Evolutionary conservation across 2,113 vertebrate genomes (phyloP), one percentile per base, ranked within the genome.

Genomic region (Macrotus californicus): DNA sequence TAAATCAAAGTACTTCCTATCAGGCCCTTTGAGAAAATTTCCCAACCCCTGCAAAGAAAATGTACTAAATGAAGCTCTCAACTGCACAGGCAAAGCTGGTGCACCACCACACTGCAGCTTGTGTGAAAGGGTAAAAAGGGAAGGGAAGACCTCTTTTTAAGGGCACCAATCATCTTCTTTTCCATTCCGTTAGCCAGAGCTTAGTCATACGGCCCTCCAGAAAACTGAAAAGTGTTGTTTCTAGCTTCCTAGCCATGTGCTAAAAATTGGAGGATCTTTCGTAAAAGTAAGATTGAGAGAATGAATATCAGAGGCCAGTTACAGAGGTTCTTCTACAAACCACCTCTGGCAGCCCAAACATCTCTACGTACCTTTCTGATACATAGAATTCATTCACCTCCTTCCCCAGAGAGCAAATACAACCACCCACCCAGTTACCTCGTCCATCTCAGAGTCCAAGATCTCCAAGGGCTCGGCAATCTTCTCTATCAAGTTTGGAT

Each of bases 11-110:
- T 89, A 89, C 50, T 77, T 89, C 69, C 29, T 67, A 87, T 67
- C 3, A 79, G 43, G 8, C 24, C n/a, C 26, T 81, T 82, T 94
- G 92, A 89, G 72, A 76, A 92, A 89, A 89, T 43, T n/a, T 64
- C 13, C 56, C 52, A 81, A 39, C 1, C 6, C 67, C 43, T 82
- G 18, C 16, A 86, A 70, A 91, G 87, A 76, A 94, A 90, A 36
- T 85, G 46, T 94, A 75, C 67, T 83, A 92, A 92, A 90, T 29
- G 21, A 89, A 95, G 34, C 29, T 91, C 56, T 93, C 66, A 81
- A 64, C n/a, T 48, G 34, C 12, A 81, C 29, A 75, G 48, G 79
- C 41, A 92, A 87, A 83, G 56, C 10, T 26, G 5, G 18, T 67
- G 81, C 13, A n/a, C 26, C 39, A 73, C 39, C 36, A 67, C 24